phyloP scores from a whole-genome alignment of 2,797 vertebrate species.

The Erpetoichthys calabaricus region DNA sequence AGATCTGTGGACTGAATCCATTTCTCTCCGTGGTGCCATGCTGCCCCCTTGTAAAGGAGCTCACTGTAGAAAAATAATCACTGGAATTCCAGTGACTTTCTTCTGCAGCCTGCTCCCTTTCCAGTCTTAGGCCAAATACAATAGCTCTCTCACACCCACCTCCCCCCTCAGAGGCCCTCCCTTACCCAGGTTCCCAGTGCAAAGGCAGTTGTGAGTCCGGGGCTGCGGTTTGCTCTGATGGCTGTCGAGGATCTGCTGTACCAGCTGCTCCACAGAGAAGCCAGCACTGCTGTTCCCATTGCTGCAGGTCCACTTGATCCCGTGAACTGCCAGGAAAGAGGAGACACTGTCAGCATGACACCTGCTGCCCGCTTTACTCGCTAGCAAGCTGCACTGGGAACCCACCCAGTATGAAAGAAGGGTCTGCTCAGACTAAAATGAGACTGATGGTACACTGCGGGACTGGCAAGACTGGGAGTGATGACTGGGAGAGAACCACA shows the following conservation, averaged over 20 bases:
- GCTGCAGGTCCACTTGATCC: slow-evolving; percentile 99
- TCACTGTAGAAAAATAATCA: too few species aligned
- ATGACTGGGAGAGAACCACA: too few species aligned
- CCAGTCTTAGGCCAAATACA: not conserved
- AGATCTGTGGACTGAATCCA: not conserved
- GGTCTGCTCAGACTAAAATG: not conserved
- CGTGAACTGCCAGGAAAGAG: slow-evolving; percentile 83
- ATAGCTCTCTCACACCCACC: not conserved
- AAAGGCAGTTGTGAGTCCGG: slow-evolving; percentile 98
- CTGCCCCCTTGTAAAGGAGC: not conserved
- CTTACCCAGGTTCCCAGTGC: slow-evolving; percentile 97
- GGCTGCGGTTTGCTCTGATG: slow-evolving; percentile 98
- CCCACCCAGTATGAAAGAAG: not conserved
- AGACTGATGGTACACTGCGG: not conserved
- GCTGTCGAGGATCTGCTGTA: slow-evolving; percentile 98
- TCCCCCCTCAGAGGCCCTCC: not conserved
- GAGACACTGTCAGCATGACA: slow-evolving; percentile 52
- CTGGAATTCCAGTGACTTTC: slow-evolving; percentile 6
- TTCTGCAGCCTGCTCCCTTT: slow-evolving; percentile 2
- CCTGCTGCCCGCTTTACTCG: slow-evolving; percentile 17
- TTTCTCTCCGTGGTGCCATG: not conserved
- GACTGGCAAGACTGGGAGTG: not conserved
- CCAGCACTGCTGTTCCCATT: slow-evolving; percentile 98
- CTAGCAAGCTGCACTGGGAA: slow-evolving; percentile 8
- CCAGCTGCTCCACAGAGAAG: slow-evolving; percentile 98